phyloP scores from a whole-genome alignment of 1,140 invertebrate species.

The Aphelenchoides fujianensis region DNA sequence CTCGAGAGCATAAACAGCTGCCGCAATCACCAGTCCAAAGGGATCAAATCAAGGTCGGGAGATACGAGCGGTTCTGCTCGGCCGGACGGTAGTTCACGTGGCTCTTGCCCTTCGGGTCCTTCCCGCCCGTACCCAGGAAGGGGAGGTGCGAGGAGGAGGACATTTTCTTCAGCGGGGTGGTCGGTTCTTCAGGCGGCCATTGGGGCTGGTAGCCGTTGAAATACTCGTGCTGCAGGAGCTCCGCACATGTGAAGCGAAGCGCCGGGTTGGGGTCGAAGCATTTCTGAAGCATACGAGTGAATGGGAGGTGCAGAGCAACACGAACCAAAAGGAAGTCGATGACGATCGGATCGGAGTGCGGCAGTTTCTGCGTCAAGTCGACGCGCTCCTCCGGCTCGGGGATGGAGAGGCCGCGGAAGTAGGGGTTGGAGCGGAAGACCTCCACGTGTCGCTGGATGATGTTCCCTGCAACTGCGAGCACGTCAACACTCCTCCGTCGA shows the following conservation, averaged over 20 bases:
- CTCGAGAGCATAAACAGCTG: too few relatives aligned
- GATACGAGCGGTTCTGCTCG: slow-evolving; percentile 12
- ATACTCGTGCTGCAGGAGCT: slow-evolving; percentile 81
- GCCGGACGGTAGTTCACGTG: too few relatives aligned
- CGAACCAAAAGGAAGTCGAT: slow-evolving; percentile 32
- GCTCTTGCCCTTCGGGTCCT: slow-evolving; percentile 14
- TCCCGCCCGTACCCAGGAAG: background rate
- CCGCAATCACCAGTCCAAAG: too few relatives aligned
- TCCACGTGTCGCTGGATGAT: slow-evolving; percentile 86
- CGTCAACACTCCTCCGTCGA: slow-evolving; percentile 15
- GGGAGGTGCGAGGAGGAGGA: background rate
- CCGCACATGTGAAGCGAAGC: slow-evolving; percentile 81
- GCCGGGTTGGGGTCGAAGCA: slow-evolving; percentile 90
- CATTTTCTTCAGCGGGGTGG: background rate
- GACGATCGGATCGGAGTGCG: slow-evolving; percentile 25
- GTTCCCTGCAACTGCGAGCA: slow-evolving; percentile 70
- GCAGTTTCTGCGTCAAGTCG: slow-evolving; percentile 44
- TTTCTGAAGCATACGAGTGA: slow-evolving; percentile 68
- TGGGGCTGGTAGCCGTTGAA: slow-evolving; percentile 65
- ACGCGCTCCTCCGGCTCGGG: slow-evolving; percentile 74
- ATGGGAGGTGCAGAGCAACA: slow-evolving; percentile 27
- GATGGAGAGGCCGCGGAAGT: slow-evolving; percentile 79
- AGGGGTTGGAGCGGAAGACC: slow-evolving; percentile 90
- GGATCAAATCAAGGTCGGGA: slow-evolving; percentile 22
- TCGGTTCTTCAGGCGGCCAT: slow-evolving; percentile 3